Conservation (phyloP, 92 coral and sea anemone species). For the Plumapathes pennacea region DNA sequence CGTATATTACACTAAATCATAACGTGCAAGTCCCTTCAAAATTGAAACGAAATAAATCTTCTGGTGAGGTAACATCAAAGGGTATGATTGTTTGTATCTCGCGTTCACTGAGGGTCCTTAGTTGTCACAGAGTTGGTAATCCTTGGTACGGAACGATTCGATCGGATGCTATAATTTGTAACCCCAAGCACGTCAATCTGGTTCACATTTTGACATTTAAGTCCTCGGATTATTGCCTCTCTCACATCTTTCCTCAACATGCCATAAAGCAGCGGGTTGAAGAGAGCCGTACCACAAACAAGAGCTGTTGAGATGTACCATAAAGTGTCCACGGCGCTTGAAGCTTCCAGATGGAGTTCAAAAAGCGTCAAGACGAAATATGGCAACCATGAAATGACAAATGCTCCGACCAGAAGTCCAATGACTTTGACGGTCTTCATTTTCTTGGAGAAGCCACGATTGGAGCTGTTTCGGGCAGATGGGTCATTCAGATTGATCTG, state of each 20-base stretch:
- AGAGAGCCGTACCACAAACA: constrained; percentile 76
- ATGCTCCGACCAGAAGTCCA: constrained; percentile 87
- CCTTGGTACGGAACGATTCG: no score
- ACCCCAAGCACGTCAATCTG: constrained; percentile 33
- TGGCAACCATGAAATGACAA: constrained; percentile 85
- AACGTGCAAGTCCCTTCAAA: no score
- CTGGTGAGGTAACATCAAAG: no score
- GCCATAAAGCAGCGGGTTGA: constrained; percentile 88
- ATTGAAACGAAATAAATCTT: no score
- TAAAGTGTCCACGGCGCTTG: constrained; percentile 3
- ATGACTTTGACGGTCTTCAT: constrained; percentile 73
- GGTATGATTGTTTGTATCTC: no score
- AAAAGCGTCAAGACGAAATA: constrained; percentile 60
- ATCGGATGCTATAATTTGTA: no score
- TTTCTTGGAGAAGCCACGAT: constrained; percentile 60
- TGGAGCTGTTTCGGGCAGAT: constrained; percentile 1
- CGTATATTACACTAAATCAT: no score
- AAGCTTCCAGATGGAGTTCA: constrained; percentile 38
- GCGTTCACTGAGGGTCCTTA: no score
- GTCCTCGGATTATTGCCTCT: constrained; percentile 49
- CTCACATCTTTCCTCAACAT: constrained; percentile 84
- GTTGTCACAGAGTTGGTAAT: no score
- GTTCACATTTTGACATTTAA: constrained; percentile 70
- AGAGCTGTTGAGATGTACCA: constrained; percentile 47
- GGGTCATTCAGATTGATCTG: constrained; percentile 60